These are phyloP conservation scores for Microtus montanus DNA, from an alignment of 2,113 vertebrate genomes.

Conservation along the genomic window DNA sequence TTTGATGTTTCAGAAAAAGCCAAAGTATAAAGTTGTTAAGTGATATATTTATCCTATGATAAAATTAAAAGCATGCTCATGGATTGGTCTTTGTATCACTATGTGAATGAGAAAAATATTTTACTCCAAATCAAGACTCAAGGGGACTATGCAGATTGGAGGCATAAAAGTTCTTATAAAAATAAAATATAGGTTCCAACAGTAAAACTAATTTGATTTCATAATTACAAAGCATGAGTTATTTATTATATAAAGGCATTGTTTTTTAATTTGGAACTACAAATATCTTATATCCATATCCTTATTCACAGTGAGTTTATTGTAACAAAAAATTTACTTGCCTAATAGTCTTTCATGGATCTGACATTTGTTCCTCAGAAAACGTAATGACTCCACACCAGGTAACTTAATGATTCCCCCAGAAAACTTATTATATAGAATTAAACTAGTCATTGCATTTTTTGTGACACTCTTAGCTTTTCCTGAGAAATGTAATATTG, in stretches of 20 bases:
- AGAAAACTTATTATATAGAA: slow-evolving; percentile 60
- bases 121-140: slow-evolving; percentile 39
- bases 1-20: slow-evolving; percentile 80
- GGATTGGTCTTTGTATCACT: background rate
- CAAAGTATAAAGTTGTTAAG: slow-evolving; percentile 22
- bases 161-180: slow-evolving; percentile 6
- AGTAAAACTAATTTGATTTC: slow-evolving; percentile 56
- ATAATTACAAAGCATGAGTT: slow-evolving; percentile 54
- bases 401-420: slow-evolving; percentile 63
- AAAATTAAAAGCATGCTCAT: slow-evolving; percentile 42
- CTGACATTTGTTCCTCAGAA: slow-evolving; percentile 59
- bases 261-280: slow-evolving; percentile 40
- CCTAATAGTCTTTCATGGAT: slow-evolving; percentile 61
- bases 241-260: background rate
- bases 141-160: background rate
- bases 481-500: slow-evolving; percentile 70
- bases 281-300: slow-evolving; percentile 51
- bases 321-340: slow-evolving; percentile 71
- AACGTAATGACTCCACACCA: slow-evolving; percentile 58
- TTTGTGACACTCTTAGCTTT: slow-evolving; percentile 48
- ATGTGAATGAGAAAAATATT: slow-evolving; percentile 42
- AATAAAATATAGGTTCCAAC: slow-evolving; percentile 7
- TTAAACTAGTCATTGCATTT: slow-evolving; percentile 59
- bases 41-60: slow-evolving; percentile 46
- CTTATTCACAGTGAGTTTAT: slow-evolving; percentile 62